Evolutionary conservation across 53 echinoderm and acorn worm genomes (phyloP).

Genomic region (Apostichopus leukothele): DNA sequence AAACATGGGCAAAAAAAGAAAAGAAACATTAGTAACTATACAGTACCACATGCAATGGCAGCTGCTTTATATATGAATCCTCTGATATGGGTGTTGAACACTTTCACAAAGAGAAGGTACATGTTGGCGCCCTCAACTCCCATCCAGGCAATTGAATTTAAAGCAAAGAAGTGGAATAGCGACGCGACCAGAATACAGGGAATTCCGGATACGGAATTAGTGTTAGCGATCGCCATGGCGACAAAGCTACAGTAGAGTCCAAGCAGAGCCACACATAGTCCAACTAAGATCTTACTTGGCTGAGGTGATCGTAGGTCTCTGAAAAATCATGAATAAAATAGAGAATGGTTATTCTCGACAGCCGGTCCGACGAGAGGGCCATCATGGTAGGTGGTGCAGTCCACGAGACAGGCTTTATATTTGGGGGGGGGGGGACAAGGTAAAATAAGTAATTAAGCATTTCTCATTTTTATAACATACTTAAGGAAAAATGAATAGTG

Average conservation of each 20-base stretch:
- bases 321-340: conserved; percentile 3
- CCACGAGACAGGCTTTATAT: no score
- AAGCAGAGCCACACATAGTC: conserved; percentile 67
- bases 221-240: conserved; percentile 60
- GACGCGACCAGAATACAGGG: conserved; percentile 72
- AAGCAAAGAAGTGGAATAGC: conserved; percentile 75
- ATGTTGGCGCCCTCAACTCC: conserved; percentile 75
- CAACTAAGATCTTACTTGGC: conserved; percentile 82
- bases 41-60: not conserved
- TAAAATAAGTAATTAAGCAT: no score
- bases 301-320: conserved; percentile 71
- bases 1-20: not conserved
- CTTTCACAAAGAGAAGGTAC: conserved; percentile 76
- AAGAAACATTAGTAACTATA: not conserved
- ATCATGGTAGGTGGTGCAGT: no score
- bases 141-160: conserved; percentile 81
- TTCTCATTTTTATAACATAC: no score
- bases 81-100: conserved; percentile 56
- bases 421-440: no score
- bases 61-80: conserved; percentile 59
- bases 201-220: conserved; percentile 48
- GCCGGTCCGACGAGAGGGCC: no score
- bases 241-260: conserved; percentile 77
- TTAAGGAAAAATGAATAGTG: no score
- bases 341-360: no score